Evolutionary conservation across 2,888 invertebrate species (phyloP), one percentile per base, ranked within the genome.

Genomic region (Hyalella azteca): DNA sequence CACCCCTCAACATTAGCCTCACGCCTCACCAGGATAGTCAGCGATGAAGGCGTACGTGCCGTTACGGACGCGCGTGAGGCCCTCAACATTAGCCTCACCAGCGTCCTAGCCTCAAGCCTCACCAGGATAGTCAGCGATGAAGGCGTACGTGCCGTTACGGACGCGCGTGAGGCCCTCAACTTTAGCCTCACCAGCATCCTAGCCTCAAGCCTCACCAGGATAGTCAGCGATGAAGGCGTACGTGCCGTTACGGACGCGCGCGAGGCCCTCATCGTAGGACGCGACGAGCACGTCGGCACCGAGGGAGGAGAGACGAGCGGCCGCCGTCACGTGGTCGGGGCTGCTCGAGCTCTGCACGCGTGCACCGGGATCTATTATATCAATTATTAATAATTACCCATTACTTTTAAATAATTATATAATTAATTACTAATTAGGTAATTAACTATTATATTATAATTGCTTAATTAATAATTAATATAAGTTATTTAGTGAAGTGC

Each of bases 171-270:
- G 66, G 26, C 79, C 83, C 5, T 78, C 81, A n/a, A n/a, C n/a
- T n/a, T n/a, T n/a, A n/a, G n/a, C n/a, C n/a, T n/a, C n/a, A n/a
- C n/a, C n/a, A n/a, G n/a, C n/a, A n/a, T n/a, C n/a, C n/a, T n/a
- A n/a, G n/a, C n/a, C 3, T 36, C 7, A 3, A 39, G 39, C 32
- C 81, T 77, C 40, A 83, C 83, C 83, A 3, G 81, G 80, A 40
- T 81, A 81, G 66, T 83, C 83, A 7, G 77, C 81, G 9, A 83
- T 83, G 49, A 83, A 80, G 59, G 83, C 83, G 49, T 83, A 83
- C 48, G 78, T 75, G 15, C 79, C 83, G n/a, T 81, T 59, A 4
- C 50, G 66, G 0, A 80, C 60, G 2, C 77, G 40, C 1, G 13
- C 29, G 22, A 83, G 66, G 26, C 79, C 83, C 5, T 78, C 81